Base-by-base conservation (phyloP, 1,140 invertebrate species). In the Drosophila lowei region DNA sequence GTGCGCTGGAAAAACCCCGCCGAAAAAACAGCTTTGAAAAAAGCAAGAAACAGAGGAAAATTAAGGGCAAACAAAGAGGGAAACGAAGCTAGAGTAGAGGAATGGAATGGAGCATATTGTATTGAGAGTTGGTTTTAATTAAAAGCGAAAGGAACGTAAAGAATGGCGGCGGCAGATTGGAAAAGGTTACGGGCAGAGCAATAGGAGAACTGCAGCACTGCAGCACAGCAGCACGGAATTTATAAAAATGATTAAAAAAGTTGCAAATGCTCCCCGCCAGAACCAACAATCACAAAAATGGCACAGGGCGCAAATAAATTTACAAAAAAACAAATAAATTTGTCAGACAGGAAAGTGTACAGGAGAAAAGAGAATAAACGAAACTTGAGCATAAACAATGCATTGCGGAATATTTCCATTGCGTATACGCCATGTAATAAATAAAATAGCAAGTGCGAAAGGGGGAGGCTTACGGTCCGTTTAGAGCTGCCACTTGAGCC, bases 81-180 rank as follows among this genome's bases (percentile, higher is more conserved):
- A 60, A 83, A 56, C 60, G 68, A 59, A 61, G 78, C 62, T 61
- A 42, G 60, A 66, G 65, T 52, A 70, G 62, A 72, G 28, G 28
- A 25, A 5, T 6, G 28, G 28, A 25, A 5, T 6, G 23, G 23
- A 25, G 77, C 81, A 88, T 88, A 88, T 86, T 84, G 79, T 85
- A 84, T 84, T 88, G 81, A 88, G 78, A 88, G 81, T 86, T 88
- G 65, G 74, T 86, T 86, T 86, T 86, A 86, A 86, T 86, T 86
- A 86, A 86, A 85, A 67, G 77, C 50, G 77, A 81, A 77, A 59
- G 73, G 58, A 81, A 68, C 46, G 85, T 30, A 54, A 41, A 75
- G 71, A 54, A 75, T 71, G 52, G 64, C 66, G 49, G 62, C 52
- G 16, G 18, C 43, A 59, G 72, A 75, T 75, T 71, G 59, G 47